phyloP scores from a whole-genome alignment of 53 echinoderm and acorn worm genomes.

The Henricia sp. region DNA sequence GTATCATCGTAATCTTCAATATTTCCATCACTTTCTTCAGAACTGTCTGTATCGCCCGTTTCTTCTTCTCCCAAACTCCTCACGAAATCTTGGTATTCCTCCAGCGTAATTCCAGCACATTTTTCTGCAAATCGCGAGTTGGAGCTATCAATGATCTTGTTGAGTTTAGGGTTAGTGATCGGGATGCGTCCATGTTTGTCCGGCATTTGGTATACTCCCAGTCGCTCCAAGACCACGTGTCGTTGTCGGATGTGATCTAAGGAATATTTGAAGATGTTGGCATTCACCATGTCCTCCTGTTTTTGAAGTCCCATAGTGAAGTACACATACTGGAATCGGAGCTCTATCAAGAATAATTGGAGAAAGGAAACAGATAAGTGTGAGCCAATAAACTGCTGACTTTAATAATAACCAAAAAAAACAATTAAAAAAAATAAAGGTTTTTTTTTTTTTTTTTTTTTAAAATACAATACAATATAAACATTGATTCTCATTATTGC shows the following conservation, averaged over 20 bases:
- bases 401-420: no score
- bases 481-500: no score
- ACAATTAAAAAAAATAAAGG: no score
- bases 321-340: slow-evolving; percentile 85
- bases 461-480: no score
- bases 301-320: slow-evolving; percentile 80
- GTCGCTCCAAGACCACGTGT: slow-evolving; percentile 78
- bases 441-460: no score
- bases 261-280: slow-evolving; percentile 83
- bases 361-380: no score
- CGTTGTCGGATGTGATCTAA: slow-evolving; percentile 79
- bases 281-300: slow-evolving; percentile 74
- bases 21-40: slow-evolving; percentile 32
- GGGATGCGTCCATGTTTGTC: slow-evolving; percentile 71
- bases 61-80: slow-evolving; percentile 64
- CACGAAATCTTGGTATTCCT: slow-evolving; percentile 67
- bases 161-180: slow-evolving; percentile 68
- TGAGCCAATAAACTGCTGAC: no score
- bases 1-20: slow-evolving; percentile 41
- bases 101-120: slow-evolving; percentile 56
- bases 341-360: no score
- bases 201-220: slow-evolving; percentile 82
- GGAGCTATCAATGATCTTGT: slow-evolving; percentile 76
- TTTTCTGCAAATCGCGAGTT: slow-evolving; percentile 72
- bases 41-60: background rate